Conservation (phyloP, 1,140 invertebrate genomes). For the Goniozus legneri region DNA sequence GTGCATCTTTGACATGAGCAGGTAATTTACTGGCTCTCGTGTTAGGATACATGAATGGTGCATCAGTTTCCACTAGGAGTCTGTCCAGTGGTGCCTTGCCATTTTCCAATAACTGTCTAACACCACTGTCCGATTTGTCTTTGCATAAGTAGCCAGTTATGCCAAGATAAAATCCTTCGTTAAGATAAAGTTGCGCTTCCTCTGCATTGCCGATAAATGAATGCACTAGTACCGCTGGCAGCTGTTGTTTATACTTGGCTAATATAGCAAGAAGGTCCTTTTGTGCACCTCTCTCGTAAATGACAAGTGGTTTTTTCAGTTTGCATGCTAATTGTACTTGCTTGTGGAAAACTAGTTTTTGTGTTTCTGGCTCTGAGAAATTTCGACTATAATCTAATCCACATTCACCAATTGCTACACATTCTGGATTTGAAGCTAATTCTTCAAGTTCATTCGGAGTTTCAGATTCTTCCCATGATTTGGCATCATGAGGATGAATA, state of each 20-base stretch:
- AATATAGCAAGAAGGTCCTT: constrained; percentile 69
- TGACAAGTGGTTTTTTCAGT: constrained; percentile 82
- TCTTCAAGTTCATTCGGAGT: constrained; percentile 67
- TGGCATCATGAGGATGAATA: constrained; percentile 93
- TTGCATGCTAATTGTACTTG: constrained; percentile 86
- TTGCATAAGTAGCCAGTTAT: constrained; percentile 90
- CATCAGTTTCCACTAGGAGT: constrained; percentile 87
- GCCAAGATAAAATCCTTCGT: constrained; percentile 83
- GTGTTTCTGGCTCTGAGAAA: constrained; percentile 84
- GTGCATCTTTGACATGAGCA: constrained; percentile 75
- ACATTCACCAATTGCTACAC: constrained; percentile 91
- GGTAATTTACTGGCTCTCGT: constrained; percentile 89
- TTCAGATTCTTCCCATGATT: constrained; percentile 81
- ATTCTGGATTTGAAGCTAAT: constrained; percentile 78
- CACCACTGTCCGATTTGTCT: constrained; percentile 88
- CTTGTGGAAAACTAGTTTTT: constrained; percentile 83
- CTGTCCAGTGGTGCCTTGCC: constrained; percentile 77
- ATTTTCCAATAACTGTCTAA: constrained; percentile 78
- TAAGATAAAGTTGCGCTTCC: constrained; percentile 81
- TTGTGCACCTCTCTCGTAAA: constrained; percentile 90
- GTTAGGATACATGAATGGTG: constrained; percentile 95
- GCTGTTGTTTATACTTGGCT: constrained; percentile 53
- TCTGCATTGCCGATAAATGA: constrained; percentile 88
- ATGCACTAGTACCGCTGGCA: constrained; percentile 84
- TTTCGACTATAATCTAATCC: constrained; percentile 93